These are phyloP conservation scores for Idaea dimidiata DNA, from an alignment of 2,888 invertebrate species.

Conservation along the genomic window DNA sequence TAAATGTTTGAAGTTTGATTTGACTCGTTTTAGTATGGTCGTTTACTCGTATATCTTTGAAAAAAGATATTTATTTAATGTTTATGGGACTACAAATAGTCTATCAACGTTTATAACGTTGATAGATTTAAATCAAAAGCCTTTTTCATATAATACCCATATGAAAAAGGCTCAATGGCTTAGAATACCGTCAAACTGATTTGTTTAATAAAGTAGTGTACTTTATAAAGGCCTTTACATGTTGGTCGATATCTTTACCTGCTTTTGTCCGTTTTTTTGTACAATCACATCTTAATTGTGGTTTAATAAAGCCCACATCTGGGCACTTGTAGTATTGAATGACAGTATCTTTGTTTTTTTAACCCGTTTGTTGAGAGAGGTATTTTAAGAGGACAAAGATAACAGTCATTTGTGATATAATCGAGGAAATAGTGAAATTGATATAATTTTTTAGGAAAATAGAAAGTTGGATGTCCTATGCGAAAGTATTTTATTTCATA, in stretches of 20 bases:
- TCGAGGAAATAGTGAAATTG: conserved; percentile 8
- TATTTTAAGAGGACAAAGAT: conserved; percentile 7
- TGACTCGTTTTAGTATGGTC: too few species aligned
- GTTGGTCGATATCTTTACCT: conserved; percentile 29
- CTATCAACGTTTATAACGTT: too few species aligned
- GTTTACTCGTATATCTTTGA: too few species aligned
- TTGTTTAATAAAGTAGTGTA: not conserved
- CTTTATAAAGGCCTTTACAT: conserved; percentile 10
- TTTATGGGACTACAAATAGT: too few species aligned
- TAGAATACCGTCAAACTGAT: not conserved
- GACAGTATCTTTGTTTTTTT: conserved; percentile 52
- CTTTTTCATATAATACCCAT: not conserved
- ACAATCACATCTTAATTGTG: conserved; percentile 61
- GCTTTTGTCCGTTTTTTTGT: conserved; percentile 36
- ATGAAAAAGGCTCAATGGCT: not conserved
- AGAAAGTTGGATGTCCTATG: not conserved
- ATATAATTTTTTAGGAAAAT: not conserved
- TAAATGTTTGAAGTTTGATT: too few species aligned
- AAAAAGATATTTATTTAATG: too few species aligned
- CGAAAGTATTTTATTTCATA: not conserved
- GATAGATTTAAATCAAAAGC: not conserved
- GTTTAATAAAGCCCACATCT: conserved; percentile 52
- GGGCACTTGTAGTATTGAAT: conserved; percentile 49
- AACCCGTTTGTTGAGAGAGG: conserved; percentile 34
- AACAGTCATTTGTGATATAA: not conserved